phyloP scores from a whole-genome alignment of 2,888 invertebrate genomes.

The Abscondita cerata region DNA sequence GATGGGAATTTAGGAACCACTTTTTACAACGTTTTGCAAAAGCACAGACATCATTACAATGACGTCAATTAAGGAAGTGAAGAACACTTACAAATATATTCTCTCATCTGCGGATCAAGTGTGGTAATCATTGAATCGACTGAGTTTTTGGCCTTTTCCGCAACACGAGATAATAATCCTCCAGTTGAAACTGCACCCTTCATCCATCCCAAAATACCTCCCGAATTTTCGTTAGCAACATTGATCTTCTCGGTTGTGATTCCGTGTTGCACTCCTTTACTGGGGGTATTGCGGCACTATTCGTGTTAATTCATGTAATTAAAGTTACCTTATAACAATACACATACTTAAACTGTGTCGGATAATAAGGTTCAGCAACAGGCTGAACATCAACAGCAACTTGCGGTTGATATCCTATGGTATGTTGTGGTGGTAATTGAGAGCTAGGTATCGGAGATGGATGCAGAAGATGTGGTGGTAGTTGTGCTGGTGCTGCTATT shows the following conservation, averaged over 20 bases:
- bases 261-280: slow-evolving; percentile 51
- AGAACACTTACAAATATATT: slow-evolving; percentile 75
- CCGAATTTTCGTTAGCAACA: slow-evolving; percentile 57
- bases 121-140: slow-evolving; percentile 88
- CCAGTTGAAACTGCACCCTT: slow-evolving; percentile 72
- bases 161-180: slow-evolving; percentile 71
- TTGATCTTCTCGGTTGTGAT: slow-evolving; percentile 41
- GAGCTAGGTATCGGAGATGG: not conserved
- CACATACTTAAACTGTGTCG: slow-evolving; percentile 54
- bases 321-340: too few species aligned
- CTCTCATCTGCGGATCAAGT: slow-evolving; percentile 88
- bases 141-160: slow-evolving; percentile 79
- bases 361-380: slow-evolving; percentile 50
- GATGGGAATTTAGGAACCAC: too few species aligned
- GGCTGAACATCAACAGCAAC: slow-evolving; percentile 24
- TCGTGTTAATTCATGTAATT: slow-evolving; percentile 26
- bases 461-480: slow-evolving; percentile 25
- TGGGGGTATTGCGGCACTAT: slow-evolving; percentile 57
- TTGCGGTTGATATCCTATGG: not conserved
- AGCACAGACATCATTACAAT: too few species aligned
- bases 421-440: slow-evolving; percentile 13
- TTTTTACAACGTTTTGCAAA: too few species aligned
- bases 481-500: slow-evolving; percentile 14
- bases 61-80: too few species aligned
- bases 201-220: slow-evolving; percentile 72